Percentiles rank a stretch among this genome's conserved stretches.
phyloP scores from a whole-genome alignment of 1,140 invertebrate genomes.

The Callitettix versicolor region DNA sequence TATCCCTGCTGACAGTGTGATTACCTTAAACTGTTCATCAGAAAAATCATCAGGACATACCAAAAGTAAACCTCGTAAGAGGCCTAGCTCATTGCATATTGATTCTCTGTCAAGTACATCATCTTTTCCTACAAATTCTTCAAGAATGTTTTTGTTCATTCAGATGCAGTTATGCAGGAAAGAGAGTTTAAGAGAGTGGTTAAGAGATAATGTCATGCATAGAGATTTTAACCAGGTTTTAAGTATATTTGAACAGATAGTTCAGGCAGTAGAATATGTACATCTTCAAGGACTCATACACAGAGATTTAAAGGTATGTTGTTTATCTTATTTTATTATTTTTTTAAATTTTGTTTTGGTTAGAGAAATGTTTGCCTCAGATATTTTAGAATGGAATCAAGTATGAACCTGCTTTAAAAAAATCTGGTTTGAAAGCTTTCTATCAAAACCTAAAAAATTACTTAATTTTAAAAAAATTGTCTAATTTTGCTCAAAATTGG shows the following conservation, averaged over 20 bases:
- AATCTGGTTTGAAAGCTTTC: too few species aligned
- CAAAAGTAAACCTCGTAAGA: background rate
- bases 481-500: too few species aligned
- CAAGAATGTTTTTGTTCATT: constrained; percentile 60
- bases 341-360: constrained; percentile 1
- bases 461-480: too few species aligned
- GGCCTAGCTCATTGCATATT: constrained; percentile 13
- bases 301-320: constrained; percentile 76
- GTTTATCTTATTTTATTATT: background rate
- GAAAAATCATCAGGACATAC: background rate
- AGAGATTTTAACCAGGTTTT: constrained; percentile 44
- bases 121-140: background rate
- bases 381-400: background rate
- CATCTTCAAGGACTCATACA: constrained; percentile 86
- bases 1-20: background rate
- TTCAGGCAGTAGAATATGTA: constrained; percentile 89
- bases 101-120: background rate
- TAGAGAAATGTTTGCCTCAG: background rate
- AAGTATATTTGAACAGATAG: constrained; percentile 83
- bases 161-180: constrained; percentile 93
- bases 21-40: background rate
- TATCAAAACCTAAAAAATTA: too few species aligned
- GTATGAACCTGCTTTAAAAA: background rate
- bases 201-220: constrained; percentile 40
- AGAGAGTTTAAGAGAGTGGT: constrained; percentile 85